Conservation (phyloP, 2,888 invertebrate species). For the Amblyjoppa proteus region DNA sequence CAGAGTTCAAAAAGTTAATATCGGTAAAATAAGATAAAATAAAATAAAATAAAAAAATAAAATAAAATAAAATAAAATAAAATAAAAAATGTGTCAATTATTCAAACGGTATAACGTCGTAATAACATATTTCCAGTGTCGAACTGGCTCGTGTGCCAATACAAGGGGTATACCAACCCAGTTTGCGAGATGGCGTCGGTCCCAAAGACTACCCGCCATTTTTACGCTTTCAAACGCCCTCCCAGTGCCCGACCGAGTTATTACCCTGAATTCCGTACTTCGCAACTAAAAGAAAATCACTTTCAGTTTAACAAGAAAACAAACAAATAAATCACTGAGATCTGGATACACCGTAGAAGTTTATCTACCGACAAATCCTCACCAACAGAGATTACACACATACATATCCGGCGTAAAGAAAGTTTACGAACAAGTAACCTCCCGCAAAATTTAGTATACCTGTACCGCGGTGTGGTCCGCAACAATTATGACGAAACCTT, state of each 20-base stretch:
- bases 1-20: neutral
- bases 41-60: conserved; percentile 1
- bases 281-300: neutral
- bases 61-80: neutral
- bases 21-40: neutral
- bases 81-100: neutral
- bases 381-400: neutral
- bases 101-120: neutral
- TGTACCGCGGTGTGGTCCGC: conserved; percentile 9
- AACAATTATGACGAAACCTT: conserved; percentile 45
- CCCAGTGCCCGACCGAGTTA: neutral
- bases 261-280: neutral
- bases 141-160: neutral
- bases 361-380: neutral
- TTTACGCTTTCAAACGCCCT: conserved; percentile 60
- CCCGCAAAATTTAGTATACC: conserved; percentile 15
- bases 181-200: conserved; percentile 55
- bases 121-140: neutral
- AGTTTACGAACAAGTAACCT: neutral
- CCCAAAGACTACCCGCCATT: conserved; percentile 61
- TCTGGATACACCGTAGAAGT: neutral
- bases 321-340: neutral
- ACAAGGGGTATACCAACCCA: conserved; percentile 7
- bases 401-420: neutral
- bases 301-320: neutral